Percentiles rank a stretch among this genome's conserved stretches.
Conservation (phyloP, 2,113 vertebrate genomes). For the Sinosuthora webbiana region DNA sequence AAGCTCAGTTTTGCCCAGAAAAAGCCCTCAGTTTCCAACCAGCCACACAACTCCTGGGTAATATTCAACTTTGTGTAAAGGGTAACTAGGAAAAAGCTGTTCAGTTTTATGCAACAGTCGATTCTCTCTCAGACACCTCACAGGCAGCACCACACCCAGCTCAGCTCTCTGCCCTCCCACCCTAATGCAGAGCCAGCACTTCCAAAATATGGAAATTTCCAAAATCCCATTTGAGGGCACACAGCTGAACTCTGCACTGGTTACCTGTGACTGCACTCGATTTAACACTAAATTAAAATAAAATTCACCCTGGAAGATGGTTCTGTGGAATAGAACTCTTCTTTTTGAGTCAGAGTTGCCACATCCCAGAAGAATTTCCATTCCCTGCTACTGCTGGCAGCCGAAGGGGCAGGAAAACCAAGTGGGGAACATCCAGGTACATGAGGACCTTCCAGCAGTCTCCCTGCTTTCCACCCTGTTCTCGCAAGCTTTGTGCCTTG, state of each 20-base stretch:
- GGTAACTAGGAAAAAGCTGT: not conserved
- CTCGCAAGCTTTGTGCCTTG: not conserved
- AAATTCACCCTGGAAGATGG: not conserved
- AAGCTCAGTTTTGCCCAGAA: not conserved
- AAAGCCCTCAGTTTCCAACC: not conserved
- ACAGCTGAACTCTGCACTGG: not conserved
- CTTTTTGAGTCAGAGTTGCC: not conserved
- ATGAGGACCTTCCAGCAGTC: fast-evolving
- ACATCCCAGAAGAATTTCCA: not conserved
- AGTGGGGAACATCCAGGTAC: not conserved
- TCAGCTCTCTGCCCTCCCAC: not conserved
- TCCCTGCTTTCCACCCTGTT: not conserved
- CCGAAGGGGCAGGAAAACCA: not conserved
- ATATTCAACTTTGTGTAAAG: not conserved
- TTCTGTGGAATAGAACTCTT: not conserved
- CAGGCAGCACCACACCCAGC: not conserved
- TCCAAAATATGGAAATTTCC: not conserved
- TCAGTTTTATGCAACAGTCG: not conserved
- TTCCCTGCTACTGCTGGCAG: not conserved
- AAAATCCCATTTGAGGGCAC: not conserved
- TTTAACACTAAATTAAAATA: not conserved
- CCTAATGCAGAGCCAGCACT: not conserved
- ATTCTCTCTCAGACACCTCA: not conserved
- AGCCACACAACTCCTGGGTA: not conserved
- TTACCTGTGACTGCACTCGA: not conserved